Percentiles rank a stretch among this genome's conserved stretches.
Conservation (phyloP, 1,140 invertebrate species). For the Drosophila saltans region DNA sequence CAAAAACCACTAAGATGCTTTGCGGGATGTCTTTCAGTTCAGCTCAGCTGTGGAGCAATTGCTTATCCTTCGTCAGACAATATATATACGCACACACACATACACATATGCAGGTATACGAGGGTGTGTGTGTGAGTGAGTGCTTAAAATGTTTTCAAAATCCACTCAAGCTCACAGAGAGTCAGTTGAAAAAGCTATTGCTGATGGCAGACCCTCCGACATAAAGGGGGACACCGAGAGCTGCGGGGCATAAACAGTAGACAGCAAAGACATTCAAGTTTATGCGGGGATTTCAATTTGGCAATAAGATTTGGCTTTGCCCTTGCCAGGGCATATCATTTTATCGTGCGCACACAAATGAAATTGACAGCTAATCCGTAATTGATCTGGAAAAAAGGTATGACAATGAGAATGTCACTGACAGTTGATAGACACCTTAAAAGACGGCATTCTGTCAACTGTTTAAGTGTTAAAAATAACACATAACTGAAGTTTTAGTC, state of each 20-base stretch:
- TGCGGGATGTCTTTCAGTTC: conserved; percentile 48
- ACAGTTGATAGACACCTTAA: conserved; percentile 43
- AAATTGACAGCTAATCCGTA: conserved; percentile 79
- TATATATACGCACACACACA: conserved; percentile 15
- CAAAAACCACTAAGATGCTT: conserved; percentile 51
- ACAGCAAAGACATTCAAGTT: conserved; percentile 33
- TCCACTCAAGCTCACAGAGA: conserved; percentile 60
- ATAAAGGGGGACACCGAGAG: conserved; percentile 17
- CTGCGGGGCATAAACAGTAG: conserved; percentile 5
- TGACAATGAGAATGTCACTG: conserved; percentile 52
- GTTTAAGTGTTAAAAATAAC: conserved; percentile 41
- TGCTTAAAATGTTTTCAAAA: conserved; percentile 70
- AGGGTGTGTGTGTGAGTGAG: conserved; percentile 25
- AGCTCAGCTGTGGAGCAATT: conserved; percentile 53
- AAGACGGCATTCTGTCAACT: conserved; percentile 40
- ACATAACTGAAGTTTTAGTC: conserved; percentile 40
- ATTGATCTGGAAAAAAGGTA: conserved; percentile 71
- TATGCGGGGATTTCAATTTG: conserved; percentile 44
- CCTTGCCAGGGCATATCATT: conserved; percentile 39
- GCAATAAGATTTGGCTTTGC: conserved; percentile 55
- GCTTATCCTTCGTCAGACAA: conserved; percentile 64
- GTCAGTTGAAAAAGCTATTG: conserved; percentile 21
- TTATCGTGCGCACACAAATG: conserved; percentile 58
- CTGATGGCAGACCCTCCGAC: conserved; percentile 9
- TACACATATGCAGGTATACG: conserved; percentile 1